phyloP scores from a whole-genome alignment of 2,797 vertebrate genomes.

The Tapirus indicus region DNA sequence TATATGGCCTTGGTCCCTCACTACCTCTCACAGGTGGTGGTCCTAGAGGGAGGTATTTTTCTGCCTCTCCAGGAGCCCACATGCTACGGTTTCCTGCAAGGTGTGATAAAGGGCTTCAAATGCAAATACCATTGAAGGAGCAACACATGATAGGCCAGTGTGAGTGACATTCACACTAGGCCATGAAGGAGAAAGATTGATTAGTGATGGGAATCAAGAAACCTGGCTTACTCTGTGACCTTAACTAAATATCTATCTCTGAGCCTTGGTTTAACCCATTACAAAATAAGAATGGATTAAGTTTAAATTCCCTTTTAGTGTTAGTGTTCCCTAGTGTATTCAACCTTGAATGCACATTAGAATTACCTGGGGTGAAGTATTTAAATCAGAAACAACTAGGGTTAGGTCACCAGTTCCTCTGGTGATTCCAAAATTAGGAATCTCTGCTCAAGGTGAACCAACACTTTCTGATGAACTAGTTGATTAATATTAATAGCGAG shows the following conservation, averaged over 20 bases:
- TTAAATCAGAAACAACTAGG: conserved; percentile 19
- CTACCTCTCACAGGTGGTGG: background rate
- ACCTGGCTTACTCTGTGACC: background rate
- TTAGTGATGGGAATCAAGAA: background rate
- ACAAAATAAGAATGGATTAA: background rate
- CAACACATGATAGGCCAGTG: background rate
- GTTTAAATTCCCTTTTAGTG: background rate
- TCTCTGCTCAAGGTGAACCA: background rate
- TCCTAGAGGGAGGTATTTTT: background rate
- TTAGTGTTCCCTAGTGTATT: background rate
- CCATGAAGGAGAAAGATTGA: background rate
- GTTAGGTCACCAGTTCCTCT: background rate
- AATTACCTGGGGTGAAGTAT: background rate
- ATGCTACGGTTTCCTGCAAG: background rate
- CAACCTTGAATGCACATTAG: background rate
- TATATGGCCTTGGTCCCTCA: background rate
- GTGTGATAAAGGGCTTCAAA: background rate
- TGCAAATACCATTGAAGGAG: background rate
- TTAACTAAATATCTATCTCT: background rate
- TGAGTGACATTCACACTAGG: background rate
- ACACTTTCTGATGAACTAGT: background rate
- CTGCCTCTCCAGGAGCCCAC: background rate
- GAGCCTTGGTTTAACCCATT: background rate
- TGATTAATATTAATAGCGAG: background rate
- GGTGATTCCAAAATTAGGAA: background rate